A percentile compares a stretch with the other conserved stretches of the same genome.
Conservation (phyloP, 2,888 invertebrate species). For the Macrophya annulata region DNA sequence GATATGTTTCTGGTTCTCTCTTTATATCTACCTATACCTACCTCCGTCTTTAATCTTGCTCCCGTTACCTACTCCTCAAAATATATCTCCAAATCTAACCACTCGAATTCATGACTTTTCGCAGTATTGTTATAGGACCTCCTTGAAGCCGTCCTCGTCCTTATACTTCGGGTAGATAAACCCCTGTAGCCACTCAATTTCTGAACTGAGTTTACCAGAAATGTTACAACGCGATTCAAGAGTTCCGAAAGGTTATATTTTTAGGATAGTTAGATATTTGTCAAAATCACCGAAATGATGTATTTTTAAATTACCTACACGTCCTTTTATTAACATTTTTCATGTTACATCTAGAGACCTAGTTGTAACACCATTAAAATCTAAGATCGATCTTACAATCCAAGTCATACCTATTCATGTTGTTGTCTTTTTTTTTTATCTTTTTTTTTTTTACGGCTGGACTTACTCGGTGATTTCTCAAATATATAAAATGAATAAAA, state of each 20-base stretch:
- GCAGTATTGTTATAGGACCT: conserved; percentile 28
- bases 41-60: conserved; percentile 33
- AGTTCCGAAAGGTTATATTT: background rate
- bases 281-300: background rate
- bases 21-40: background rate
- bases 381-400: background rate
- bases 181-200: conserved; percentile 24
- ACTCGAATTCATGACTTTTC: conserved; percentile 27
- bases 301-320: background rate
- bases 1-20: conserved; percentile 6
- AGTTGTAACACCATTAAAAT: background rate
- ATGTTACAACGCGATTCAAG: background rate
- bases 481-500: background rate
- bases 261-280: background rate
- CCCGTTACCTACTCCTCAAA: conserved; percentile 10
- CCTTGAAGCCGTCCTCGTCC: background rate
- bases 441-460: background rate
- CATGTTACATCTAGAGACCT: background rate
- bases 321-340: background rate
- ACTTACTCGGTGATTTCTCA: background rate
- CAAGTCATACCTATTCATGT: background rate
- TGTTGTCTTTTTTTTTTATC: background rate
- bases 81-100: conserved; percentile 14
- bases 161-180: background rate
- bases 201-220: conserved; percentile 12